Conservation (phyloP, 2,797 vertebrate species). For the Acanthopagrus latus region DNA sequence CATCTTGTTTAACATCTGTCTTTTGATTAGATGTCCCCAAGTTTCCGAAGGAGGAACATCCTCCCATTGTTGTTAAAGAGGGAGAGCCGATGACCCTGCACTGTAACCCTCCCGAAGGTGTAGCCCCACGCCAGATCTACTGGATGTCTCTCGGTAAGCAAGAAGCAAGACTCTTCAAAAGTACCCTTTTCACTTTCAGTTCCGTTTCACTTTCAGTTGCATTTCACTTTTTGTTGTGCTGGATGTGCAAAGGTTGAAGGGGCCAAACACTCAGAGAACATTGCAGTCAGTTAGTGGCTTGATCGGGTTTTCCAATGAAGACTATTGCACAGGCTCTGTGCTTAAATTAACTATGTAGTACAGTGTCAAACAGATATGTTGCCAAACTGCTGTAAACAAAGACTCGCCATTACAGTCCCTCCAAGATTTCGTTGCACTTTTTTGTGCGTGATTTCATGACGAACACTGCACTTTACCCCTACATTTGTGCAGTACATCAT, state of each 20-base stretch:
- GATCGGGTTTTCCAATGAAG: not conserved
- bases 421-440: too few species aligned
- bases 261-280: not conserved
- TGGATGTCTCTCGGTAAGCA: slow-evolving; percentile 97
- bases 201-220: not conserved
- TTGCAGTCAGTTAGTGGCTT: not conserved
- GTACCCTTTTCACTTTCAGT: not conserved
- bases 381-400: too few species aligned
- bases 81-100: slow-evolving; percentile 89
- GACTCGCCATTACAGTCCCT: too few species aligned
- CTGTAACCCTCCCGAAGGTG: slow-evolving; percentile 92
- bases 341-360: not conserved
- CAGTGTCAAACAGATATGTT: not conserved
- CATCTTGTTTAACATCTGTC: not conserved
- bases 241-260: not conserved
- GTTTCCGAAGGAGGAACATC: slow-evolving; percentile 91
- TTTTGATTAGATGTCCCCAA: slow-evolving; percentile 87
- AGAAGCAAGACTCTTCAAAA: not conserved
- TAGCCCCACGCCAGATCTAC: slow-evolving; percentile 89
- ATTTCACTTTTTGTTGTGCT: not conserved
- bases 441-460: too few species aligned
- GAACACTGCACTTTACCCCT: too few species aligned
- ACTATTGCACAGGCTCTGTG: not conserved
- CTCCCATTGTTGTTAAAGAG: slow-evolving; percentile 88
- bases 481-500: too few species aligned